Percentiles rank a stretch among this genome's conserved stretches.
phyloP scores from a whole-genome alignment of 2,797 vertebrate genomes.

The Euthynnus affinis region DNA sequence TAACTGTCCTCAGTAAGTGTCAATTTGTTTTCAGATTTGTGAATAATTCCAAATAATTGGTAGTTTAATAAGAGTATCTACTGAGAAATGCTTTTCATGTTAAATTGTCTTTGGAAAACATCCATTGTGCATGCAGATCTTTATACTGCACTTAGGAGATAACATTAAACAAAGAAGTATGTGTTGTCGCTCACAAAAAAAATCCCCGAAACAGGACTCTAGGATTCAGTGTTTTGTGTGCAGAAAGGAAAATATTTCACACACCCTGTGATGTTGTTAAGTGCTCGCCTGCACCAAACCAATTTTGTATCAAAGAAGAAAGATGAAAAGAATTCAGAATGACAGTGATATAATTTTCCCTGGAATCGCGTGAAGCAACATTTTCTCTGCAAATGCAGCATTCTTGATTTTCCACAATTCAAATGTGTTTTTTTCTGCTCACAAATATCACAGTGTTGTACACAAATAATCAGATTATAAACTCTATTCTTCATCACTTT shows the following conservation, averaged over 20 bases:
- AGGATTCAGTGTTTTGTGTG: conserved; percentile 36
- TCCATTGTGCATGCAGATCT: conserved; percentile 25
- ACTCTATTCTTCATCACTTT: conserved; percentile 12
- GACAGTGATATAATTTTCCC: conserved; percentile 71
- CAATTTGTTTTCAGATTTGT: neutral
- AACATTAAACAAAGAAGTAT: conserved; percentile 44
- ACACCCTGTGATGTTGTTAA: conserved; percentile 71
- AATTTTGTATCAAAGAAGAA: conserved; percentile 79
- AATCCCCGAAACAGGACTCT: conserved; percentile 38
- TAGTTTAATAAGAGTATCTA: neutral
- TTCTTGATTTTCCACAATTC: conserved; percentile 39
- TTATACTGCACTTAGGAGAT: conserved; percentile 27
- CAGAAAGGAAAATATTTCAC: conserved; percentile 56
- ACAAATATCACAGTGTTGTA: conserved; percentile 36
- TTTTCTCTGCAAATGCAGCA: conserved; percentile 43
- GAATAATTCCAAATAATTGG: neutral
- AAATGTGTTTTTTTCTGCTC: conserved; percentile 39
- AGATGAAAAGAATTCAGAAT: conserved; percentile 77
- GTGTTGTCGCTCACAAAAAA: conserved; percentile 41
- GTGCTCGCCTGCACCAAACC: conserved; percentile 72
- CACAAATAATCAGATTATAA: conserved; percentile 30
- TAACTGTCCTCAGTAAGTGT: neutral
- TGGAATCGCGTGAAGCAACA: conserved; percentile 61
- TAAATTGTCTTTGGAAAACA: conserved; percentile 23
- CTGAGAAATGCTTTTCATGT: conserved; percentile 5